Evolutionary conservation across 2,888 invertebrate species (phyloP), one percentile per base, ranked within the genome.

Genomic region (Linnaemya tessellans): DNA sequence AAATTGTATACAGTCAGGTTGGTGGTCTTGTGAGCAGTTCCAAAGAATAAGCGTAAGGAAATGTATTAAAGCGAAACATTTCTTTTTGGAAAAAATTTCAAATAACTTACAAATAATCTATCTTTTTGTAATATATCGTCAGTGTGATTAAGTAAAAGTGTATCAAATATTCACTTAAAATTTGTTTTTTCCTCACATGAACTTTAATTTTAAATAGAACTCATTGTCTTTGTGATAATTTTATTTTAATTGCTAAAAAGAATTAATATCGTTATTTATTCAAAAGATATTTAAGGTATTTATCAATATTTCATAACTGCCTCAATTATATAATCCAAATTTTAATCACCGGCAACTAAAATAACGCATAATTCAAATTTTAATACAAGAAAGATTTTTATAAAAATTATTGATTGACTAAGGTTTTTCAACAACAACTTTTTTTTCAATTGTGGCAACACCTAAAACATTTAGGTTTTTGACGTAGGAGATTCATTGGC

Each of bases 261-360:
- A 35, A 60, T 10, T 18, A n/a, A 60, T 18, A 60, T 18, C 9
- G 35, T 30, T 60, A 35, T n/a, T 60, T 60, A 15, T 1, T 3
- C 5, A 49, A 54, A 22, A 13, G 54, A 22, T 4, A 11, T 22
- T 54, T 11, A 54, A 11, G 5, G 9, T 11, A n/a, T n/a, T n/a
- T n/a, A n/a, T 8, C 25, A 46, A 30, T 54, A 67, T 68, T 60
- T 65, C 18, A 18, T 43, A 67, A 67, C 64, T 75, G 41, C 54
- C 20, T 20, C 56, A 75, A 64, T 75, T 58, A 58, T 22, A 46
- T 8, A 67, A 78, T 49, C 13, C 49, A 67, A 15, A 41, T 43
- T 35, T 54, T 15, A 64, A 79, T 62, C 30, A 22, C 7, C 38
- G 43, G 56, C 56, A 81, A 75, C 70, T 81, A 81, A 75, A n/a